Base-by-base conservation (phyloP, 2,113 vertebrate genomes). In the Fulica atra region DNA sequence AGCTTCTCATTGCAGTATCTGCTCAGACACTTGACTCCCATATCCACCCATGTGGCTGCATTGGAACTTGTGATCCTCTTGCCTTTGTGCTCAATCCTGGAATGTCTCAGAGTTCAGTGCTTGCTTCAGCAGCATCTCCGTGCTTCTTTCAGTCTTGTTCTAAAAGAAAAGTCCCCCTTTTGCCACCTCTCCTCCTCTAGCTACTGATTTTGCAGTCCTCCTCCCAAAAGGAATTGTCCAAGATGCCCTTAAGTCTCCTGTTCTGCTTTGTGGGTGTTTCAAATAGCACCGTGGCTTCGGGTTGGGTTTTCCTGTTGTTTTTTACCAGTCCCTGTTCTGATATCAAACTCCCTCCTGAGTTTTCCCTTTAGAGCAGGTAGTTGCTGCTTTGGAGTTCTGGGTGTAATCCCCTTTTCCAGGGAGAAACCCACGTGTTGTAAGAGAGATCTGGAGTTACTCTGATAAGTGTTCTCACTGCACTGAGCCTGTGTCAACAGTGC, bases 1-100 rank as follows among this genome's bases (percentile, higher is more conserved):
- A 2, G 15, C 40, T 60, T 46, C 33, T 89, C 0, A 0, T 80
- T 0, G 1, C 13, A 33, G 29, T 51, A 17, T 46, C n/a, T 57
- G 48, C 73, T 53, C 40, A 61, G 60, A 23, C 10, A 15, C 33
- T 69, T 54, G 61, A 76, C 40, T 86, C 51, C 38, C 11, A 2
- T 31, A 28, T 21, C n/a, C 85, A 40, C 61, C 33, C 65, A 10
- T 9, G 5, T 51, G 54, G 44, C 36, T 81, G 33, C 26, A 13
- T 42, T 4, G 2, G 57, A 72, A 26, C 44, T 81, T 78, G 42
- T 29, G 61, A 71, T 66, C 31, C 33, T 63, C 21, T 74, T 78
- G 68, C 25, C 18, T 83, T 93, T 84, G 56, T 71, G 25, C 42
- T 81, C 38, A 26, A 79, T 85, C 26, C 69, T 38, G 38, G 36